Evolutionary conservation across 2,797 vertebrate genomes (phyloP).

Genomic region (Iguana delicatissima): DNA sequence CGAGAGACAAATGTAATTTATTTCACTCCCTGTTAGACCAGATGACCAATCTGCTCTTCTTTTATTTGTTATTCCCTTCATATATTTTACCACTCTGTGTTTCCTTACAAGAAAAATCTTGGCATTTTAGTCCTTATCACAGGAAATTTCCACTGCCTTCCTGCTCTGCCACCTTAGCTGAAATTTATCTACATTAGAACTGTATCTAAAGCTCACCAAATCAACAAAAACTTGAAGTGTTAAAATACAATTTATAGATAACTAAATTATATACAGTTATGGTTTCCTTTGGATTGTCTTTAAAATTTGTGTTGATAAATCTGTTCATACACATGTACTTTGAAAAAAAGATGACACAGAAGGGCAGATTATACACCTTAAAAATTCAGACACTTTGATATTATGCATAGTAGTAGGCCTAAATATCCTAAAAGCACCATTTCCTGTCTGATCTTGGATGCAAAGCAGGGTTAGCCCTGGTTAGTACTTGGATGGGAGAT

Average conservation of each 20-base stretch:
- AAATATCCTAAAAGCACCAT: no score
- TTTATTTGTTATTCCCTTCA: constrained; percentile 60
- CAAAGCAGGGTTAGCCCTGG: no score
- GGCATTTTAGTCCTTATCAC: constrained; percentile 46
- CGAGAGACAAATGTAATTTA: constrained; percentile 51
- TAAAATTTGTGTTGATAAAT: constrained; percentile 1
- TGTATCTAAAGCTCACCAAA: constrained; percentile 53
- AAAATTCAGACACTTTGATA: constrained; percentile 8
- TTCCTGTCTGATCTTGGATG: no score
- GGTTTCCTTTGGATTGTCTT: constrained; percentile 8
- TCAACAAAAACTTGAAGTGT: background rate
- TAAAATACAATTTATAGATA: constrained; percentile 47
- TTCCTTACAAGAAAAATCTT: constrained; percentile 52
- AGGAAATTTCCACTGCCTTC: constrained; percentile 51
- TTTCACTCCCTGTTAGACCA: constrained; percentile 51
- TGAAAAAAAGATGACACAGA: background rate
- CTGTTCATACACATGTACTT: background rate
- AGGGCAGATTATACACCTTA: constrained; percentile 17
- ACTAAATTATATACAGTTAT: constrained; percentile 45
- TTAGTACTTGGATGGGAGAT: no score
- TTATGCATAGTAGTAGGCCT: background rate
- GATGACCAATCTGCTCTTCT: constrained; percentile 32
- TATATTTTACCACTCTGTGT: constrained; percentile 53
- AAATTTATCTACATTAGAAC: constrained; percentile 55
- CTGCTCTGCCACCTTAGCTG: constrained; percentile 4